Percentiles rank a stretch among this genome's conserved stretches.
Conservation (phyloP, 2,888 invertebrate genomes). For the Eledona agricola region DNA sequence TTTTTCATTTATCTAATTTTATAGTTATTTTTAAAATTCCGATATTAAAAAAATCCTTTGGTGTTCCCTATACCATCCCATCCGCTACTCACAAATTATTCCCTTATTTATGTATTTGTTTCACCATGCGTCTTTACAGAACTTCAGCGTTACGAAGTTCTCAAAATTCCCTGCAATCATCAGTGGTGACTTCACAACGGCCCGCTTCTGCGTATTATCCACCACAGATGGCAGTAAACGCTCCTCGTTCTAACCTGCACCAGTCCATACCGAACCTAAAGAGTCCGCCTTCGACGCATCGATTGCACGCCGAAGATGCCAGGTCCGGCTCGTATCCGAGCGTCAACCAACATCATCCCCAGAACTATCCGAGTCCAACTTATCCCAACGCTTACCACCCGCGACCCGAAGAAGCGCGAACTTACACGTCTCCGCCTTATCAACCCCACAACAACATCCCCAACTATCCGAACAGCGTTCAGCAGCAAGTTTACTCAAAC, state of each 20-base stretch:
- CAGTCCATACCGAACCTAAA: constrained; percentile 64
- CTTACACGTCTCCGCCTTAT: constrained; percentile 36
- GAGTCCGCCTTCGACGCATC: constrained; percentile 55
- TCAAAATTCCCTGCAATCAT: constrained; percentile 67
- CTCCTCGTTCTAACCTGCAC: constrained; percentile 56
- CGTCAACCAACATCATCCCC: constrained; percentile 49
- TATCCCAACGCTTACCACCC: constrained; percentile 40
- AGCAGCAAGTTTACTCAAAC: constrained; percentile 54
- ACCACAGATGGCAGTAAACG: constrained; percentile 46
- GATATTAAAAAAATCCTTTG: no score
- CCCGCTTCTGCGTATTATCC: constrained; percentile 69
- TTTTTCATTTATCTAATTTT: no score
- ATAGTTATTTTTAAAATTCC: no score
- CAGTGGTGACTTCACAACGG: constrained; percentile 64
- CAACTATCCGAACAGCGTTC: constrained; percentile 47
- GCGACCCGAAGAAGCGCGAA: constrained; percentile 32
- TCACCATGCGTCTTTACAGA: constrained; percentile 47
- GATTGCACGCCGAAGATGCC: constrained; percentile 47
- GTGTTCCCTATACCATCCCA: no score
- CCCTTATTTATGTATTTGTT: no score
- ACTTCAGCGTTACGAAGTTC: constrained; percentile 70
- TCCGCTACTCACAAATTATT: no score
- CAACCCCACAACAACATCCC: constrained; percentile 47
- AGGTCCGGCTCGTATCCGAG: constrained; percentile 54
- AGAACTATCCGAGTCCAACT: constrained; percentile 44